Percentiles rank a stretch among this genome's conserved stretches.
Evolutionary conservation across 2,113 vertebrate species (phyloP).

Genomic region (Pipra filicauda): DNA sequence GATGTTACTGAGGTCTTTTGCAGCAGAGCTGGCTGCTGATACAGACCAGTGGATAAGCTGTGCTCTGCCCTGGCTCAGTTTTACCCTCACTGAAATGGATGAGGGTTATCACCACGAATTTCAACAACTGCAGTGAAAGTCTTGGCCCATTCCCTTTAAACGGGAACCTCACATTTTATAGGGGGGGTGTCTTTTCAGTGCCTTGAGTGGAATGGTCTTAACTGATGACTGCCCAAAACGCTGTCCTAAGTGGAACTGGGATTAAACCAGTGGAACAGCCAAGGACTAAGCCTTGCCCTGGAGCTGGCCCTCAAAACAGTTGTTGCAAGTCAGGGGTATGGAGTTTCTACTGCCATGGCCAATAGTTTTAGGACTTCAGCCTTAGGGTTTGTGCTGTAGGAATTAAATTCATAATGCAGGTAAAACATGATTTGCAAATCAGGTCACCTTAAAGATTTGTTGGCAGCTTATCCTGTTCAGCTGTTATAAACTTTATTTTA

Average conservation of each 20-base stretch:
- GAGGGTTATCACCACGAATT: background rate
- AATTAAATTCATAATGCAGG: background rate
- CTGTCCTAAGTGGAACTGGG: background rate
- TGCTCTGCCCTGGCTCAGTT: background rate
- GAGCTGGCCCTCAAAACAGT: background rate
- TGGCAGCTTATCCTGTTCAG: background rate
- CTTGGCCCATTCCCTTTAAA: background rate
- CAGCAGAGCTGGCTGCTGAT: background rate
- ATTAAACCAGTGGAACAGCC: accelerated
- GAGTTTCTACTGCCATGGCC: background rate
- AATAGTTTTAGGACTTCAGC: background rate
- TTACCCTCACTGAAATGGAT: background rate
- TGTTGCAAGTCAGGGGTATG: background rate
- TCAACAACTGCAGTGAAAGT: background rate
- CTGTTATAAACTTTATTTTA: background rate
- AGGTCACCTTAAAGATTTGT: background rate
- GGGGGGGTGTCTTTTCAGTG: background rate
- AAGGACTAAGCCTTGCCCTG: background rate
- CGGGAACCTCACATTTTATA: background rate
- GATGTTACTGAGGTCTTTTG: background rate
- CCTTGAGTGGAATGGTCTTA: background rate
- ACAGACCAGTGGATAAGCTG: background rate
- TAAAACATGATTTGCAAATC: background rate
- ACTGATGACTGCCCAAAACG: background rate
- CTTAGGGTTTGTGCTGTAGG: background rate